These are phyloP conservation scores for Oryzias javanicus DNA, from an alignment of 2,113 vertebrate species.

Conservation along the genomic window DNA sequence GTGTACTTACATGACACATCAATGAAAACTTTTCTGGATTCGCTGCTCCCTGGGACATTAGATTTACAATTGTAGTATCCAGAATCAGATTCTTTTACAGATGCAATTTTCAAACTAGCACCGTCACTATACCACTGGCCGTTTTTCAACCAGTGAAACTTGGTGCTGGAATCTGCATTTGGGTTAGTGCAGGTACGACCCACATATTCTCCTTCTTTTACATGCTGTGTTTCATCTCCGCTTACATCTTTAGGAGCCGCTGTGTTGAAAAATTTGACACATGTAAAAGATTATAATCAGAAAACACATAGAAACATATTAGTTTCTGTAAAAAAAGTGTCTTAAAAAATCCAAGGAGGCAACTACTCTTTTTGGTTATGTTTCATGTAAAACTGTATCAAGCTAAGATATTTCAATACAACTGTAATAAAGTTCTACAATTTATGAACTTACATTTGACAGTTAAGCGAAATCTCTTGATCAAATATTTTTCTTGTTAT, in stretches of 20 bases:
- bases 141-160: conserved; percentile 44
- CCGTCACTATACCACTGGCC: accelerated
- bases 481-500: conserved; percentile 14
- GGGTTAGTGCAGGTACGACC: conserved; percentile 50
- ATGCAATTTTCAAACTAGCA: accelerated
- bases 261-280: no score
- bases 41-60: accelerated
- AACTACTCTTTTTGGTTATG: no score
- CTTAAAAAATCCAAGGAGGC: no score
- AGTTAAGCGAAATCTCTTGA: conserved; percentile 19
- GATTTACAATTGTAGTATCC: conserved; percentile 54
- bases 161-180: conserved; percentile 10
- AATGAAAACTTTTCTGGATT: neutral
- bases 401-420: neutral
- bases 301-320: neutral
- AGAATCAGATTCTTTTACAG: neutral
- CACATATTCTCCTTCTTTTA: conserved; percentile 26
- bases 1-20: conserved; percentile 59
- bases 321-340: neutral
- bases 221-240: accelerated
- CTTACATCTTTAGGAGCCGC: conserved; percentile 41
- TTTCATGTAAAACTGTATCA: no score
- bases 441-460: conserved; percentile 57
- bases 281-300: neutral
- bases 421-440: neutral